Evolutionary conservation across 1,140 invertebrate species (phyloP).

Genomic region (Drosophila melanogaster): DNA sequence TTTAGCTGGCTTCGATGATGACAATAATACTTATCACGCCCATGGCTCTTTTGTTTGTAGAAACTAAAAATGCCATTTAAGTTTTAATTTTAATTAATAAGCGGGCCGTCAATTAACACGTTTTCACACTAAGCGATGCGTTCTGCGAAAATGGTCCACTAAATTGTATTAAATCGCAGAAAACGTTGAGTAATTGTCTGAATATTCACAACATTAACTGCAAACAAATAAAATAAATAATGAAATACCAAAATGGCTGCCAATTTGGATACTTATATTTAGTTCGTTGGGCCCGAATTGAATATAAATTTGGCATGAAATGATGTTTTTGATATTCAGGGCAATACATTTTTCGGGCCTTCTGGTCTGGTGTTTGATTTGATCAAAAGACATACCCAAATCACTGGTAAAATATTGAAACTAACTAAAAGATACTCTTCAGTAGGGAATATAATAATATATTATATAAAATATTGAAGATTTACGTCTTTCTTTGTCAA

Average conservation of each 20-base stretch:
- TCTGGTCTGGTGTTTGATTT: constrained; percentile 35
- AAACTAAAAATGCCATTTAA: constrained; percentile 22
- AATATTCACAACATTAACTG: constrained; percentile 45
- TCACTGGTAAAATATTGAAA: not conserved
- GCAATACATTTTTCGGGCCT: constrained; percentile 46
- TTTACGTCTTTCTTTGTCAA: no score
- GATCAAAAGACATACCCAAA: constrained; percentile 26
- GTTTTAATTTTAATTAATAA: constrained; percentile 33
- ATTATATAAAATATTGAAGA: no score
- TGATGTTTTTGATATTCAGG: constrained; percentile 69
- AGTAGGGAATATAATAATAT: no score
- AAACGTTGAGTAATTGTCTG: constrained; percentile 41
- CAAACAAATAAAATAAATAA: constrained; percentile 39
- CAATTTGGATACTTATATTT: constrained; percentile 29
- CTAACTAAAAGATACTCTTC: constrained; percentile 6
- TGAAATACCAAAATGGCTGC: constrained; percentile 57
- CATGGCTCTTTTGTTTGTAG: constrained; percentile 17
- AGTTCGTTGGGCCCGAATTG: constrained; percentile 58
- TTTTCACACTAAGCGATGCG: constrained; percentile 62
- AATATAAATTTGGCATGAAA: constrained; percentile 84
- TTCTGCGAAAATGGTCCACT: constrained; percentile 51
- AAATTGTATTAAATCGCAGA: constrained; percentile 43
- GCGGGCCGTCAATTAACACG: constrained; percentile 64
- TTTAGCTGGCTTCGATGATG: constrained; percentile 41
- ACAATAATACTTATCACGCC: constrained; percentile 56